Base-by-base conservation (phyloP, 30 jellyfish, hydroid and myxozoan species). In the Chironex yamaguchii region DNA sequence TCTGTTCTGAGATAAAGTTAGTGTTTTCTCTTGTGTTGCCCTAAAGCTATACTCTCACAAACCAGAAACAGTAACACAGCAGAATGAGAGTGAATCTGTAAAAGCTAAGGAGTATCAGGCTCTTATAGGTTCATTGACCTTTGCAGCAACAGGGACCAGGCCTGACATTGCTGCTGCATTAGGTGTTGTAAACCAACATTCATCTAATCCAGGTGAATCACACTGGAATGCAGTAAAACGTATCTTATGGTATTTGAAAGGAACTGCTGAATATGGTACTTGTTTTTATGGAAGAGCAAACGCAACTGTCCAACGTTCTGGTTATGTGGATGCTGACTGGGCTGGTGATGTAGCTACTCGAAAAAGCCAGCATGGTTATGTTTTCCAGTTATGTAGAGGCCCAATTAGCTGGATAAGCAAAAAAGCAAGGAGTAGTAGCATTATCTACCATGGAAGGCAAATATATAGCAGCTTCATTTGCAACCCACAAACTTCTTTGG, bases 161-260 rank as follows among this genome's bases (percentile, higher is more conserved):
- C 78, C 78, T 1, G 78, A 64, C 33, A 1, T 64, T 1, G 27
- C 78, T 24, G 1, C 78, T 64, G 66, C 78, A 64, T 36, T 34
- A 1, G 27, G 27, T 9, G 6, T 73, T 32, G 52, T 34, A 23
- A 73, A 80, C 53, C 87, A 36, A 73, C 24, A 1, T 23, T 36
- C 50, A 80, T 2, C 81, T 25, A 70, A 36, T 2, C 84, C 87
- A 24, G 87, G 82, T 20, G 50, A 34, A 3, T 2, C 20, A 23
- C 87, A 73, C 50, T 73, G 87, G 87, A 12, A 4, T 1, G 87
- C 51, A n/a, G 87, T 73, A 25, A 73, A 73, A 51, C 1, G 87
- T 14, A 81, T 73, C 1, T 26, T 73, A 25, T 25, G 87, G 2
- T 73, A 73, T 50, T 12, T 73, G 0, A 73, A 73, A 49, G 87